Evolutionary conservation across 2,888 invertebrate species (phyloP).

Genomic region (Drosophila niveifrons): DNA sequence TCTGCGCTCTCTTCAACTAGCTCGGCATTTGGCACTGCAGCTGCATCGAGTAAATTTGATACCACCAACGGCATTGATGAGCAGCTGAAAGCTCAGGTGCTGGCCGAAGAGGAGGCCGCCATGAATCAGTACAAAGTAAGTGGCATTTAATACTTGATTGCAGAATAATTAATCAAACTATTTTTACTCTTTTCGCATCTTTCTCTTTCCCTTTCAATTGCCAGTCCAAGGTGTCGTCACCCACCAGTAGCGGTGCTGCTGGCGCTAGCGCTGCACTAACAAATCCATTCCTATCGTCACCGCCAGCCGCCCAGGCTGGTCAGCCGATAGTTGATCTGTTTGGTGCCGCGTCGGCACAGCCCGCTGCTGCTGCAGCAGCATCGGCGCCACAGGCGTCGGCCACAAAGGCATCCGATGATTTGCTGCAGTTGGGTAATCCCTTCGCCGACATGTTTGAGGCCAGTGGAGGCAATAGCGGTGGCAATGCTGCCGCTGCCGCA

Average conservation of each 20-base stretch:
- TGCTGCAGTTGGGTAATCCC: constrained; percentile 95
- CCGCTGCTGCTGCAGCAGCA: constrained; percentile 84
- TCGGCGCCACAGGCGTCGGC: constrained; percentile 82
- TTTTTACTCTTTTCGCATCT: constrained; percentile 29
- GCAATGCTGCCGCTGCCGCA: constrained; percentile 65
- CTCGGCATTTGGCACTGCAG: constrained; percentile 94
- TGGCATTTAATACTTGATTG: constrained; percentile 20
- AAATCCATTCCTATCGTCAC: constrained; percentile 94
- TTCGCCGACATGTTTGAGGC: constrained; percentile 96
- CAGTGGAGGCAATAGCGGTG: constrained; percentile 84
- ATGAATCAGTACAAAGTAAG: constrained; percentile 97
- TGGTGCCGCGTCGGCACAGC: constrained; percentile 86
- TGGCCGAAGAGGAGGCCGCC: constrained; percentile 98
- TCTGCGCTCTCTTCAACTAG: constrained; percentile 95
- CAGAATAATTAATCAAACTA: constrained; percentile 18
- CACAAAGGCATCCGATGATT: constrained; percentile 93
- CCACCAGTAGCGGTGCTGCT: constrained; percentile 87
- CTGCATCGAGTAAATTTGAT: constrained; percentile 90
- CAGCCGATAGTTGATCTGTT: constrained; percentile 93
- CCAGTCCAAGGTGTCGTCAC: constrained; percentile 92
- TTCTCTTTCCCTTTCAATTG: constrained; percentile 29
- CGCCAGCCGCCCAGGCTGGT: constrained; percentile 86
- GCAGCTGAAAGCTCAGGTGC: constrained; percentile 92
- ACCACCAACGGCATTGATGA: constrained; percentile 93
- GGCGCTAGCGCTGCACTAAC: constrained; percentile 88